A percentile compares a stretch with the other conserved stretches of the same genome.
phyloP scores from a whole-genome alignment of 2,888 invertebrate genomes.

The Dynastes tityus region DNA sequence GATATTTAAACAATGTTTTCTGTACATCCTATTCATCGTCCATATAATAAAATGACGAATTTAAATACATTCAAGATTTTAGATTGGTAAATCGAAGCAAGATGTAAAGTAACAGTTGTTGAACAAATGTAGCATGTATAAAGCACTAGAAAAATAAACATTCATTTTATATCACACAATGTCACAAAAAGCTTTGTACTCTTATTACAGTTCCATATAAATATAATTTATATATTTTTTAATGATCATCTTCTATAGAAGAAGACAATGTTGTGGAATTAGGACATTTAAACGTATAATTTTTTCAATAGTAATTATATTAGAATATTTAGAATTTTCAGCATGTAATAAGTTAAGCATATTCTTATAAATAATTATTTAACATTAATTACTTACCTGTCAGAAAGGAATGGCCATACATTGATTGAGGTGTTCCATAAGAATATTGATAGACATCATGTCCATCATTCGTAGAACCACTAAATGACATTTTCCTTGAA shows the following conservation, averaged over 20 bases:
- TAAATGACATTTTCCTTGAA: constrained; percentile 62
- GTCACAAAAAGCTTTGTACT: constrained; percentile 43
- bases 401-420: constrained; percentile 62
- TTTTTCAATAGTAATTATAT: not conserved
- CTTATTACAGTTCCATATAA: constrained; percentile 30
- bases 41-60: not conserved
- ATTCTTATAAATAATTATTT: not conserved
- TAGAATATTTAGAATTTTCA: constrained; percentile 16
- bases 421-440: constrained; percentile 62
- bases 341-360: constrained; percentile 27
- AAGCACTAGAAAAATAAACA: constrained; percentile 49
- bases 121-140: constrained; percentile 49
- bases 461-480: constrained; percentile 63
- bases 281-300: not conserved
- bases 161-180: constrained; percentile 47
- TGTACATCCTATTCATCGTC: not conserved
- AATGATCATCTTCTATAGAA: not conserved
- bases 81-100: constrained; percentile 21
- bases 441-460: constrained; percentile 65
- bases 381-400: constrained; percentile 59
- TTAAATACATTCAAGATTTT: not conserved
- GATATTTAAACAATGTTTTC: too few relatives aligned
- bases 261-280: not conserved
- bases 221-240: constrained; percentile 22
- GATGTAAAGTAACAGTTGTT: constrained; percentile 48